Conservation (phyloP, 2,797 vertebrate species). For the Cuniculus paca region DNA sequence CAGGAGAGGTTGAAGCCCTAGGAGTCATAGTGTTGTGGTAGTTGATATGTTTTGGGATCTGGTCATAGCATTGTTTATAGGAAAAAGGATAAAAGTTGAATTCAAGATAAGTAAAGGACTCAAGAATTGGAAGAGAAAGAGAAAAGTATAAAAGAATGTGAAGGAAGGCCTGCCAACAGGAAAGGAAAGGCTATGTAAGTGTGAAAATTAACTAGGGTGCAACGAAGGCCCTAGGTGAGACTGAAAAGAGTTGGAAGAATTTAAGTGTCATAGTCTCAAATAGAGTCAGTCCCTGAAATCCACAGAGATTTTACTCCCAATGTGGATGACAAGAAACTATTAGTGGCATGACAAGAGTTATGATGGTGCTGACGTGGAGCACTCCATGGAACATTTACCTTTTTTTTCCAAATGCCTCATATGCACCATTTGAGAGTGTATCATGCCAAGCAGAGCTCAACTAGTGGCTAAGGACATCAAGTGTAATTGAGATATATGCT, state of each 20-base stretch:
- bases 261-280: neutral
- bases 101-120: neutral
- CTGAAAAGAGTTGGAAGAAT: neutral
- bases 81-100: neutral
- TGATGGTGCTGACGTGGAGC: neutral
- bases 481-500: slow-evolving; percentile 19
- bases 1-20: neutral
- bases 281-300: neutral
- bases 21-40: fast-evolving
- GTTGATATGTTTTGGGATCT: neutral
- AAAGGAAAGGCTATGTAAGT: neutral
- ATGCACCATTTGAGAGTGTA: neutral
- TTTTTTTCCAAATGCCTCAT: neutral
- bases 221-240: neutral
- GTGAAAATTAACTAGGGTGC: neutral
- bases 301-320: neutral
- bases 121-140: neutral
- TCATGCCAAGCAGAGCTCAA: neutral
- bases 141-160: neutral
- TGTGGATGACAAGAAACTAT: neutral
- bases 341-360: neutral
- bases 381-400: neutral
- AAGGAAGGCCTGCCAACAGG: neutral
- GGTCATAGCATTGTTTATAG: neutral
- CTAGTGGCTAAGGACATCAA: neutral